Base-by-base conservation (phyloP, 2,113 vertebrate genomes). In the Sander lucioperca region DNA sequence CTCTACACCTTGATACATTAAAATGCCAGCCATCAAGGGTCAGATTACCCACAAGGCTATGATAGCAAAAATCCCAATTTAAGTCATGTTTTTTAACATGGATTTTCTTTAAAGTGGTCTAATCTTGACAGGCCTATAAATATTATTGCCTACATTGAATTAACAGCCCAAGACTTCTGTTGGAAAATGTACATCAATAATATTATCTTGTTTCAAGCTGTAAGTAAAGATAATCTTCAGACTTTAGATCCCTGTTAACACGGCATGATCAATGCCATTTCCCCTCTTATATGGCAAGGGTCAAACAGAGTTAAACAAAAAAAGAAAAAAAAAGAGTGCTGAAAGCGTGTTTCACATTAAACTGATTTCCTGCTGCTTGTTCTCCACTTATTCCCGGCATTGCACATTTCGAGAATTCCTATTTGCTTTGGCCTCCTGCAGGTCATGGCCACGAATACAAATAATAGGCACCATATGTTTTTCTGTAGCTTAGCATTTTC, bases 401-500 rank as follows among this genome's bases (percentile, higher is more conserved):
- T 76, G 58, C 25, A 69, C 65, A 54, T 85, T 88, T 86, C 9
- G 19, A 68, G 47, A 73, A 56, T 68, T 77, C 21, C 78, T 74
- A 84, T 92, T 90, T 82, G 64, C 66, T 86, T 83, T 90, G 88
- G 87, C 86, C 59, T 82, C 56, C 76, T 78, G 53, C 74, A 85
- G 58, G 79, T 88, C 68, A 80, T 33, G 68, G 79, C 57, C 61
- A 72, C 56, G 4, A 86, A 91, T 39, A 70, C 64, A 86, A 25
- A 82, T 76, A 89, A 86, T 61, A 54, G 36, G 70, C 72, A 69
- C 79, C 79, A 57, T 79, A 74, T 79, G 39, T 85, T 81, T 54
- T 51, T 65, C 53, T 77, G 14, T 33, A 48, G 57, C 25, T 59
- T 73, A 67, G 25, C 63, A 33, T 70, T 81, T 66, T 68, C 53